phyloP scores from a whole-genome alignment of 2,113 vertebrate genomes.

The Hemiscyllium ocellatum region DNA sequence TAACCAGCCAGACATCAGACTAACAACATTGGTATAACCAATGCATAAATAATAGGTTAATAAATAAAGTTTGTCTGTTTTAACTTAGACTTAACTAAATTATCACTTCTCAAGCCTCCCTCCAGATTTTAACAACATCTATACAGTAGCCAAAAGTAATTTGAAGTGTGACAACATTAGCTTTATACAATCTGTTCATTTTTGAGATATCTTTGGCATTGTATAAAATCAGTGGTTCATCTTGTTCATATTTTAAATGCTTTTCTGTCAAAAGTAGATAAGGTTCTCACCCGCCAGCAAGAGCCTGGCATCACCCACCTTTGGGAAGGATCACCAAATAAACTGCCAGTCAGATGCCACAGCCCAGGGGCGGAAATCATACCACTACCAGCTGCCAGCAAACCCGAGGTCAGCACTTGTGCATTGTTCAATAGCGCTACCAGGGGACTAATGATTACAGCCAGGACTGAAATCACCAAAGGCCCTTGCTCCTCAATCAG shows the following conservation, averaged over 20 bases:
- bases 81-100: not conserved
- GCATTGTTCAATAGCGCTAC: too few species aligned
- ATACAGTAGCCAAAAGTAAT: not conserved
- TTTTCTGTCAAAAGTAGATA: not conserved
- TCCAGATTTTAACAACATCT: not conserved
- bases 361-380: too few species aligned
- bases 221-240: not conserved
- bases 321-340: too few species aligned
- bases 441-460: too few species aligned
- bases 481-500: too few species aligned
- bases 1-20: not conserved
- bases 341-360: too few species aligned
- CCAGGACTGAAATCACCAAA: too few species aligned
- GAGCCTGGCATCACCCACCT: too few species aligned
- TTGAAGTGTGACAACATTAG: not conserved
- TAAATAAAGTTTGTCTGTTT: not conserved
- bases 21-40: not conserved
- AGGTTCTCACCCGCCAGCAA: too few species aligned
- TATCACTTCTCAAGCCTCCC: not conserved
- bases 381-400: too few species aligned
- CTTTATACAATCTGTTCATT: not conserved
- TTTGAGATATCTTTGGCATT: not conserved
- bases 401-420: too few species aligned
- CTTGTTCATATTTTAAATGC: not conserved
- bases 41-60: not conserved